Evolutionary conservation across 2,797 vertebrate genomes (phyloP).

Genomic region (Botia almorhae): DNA sequence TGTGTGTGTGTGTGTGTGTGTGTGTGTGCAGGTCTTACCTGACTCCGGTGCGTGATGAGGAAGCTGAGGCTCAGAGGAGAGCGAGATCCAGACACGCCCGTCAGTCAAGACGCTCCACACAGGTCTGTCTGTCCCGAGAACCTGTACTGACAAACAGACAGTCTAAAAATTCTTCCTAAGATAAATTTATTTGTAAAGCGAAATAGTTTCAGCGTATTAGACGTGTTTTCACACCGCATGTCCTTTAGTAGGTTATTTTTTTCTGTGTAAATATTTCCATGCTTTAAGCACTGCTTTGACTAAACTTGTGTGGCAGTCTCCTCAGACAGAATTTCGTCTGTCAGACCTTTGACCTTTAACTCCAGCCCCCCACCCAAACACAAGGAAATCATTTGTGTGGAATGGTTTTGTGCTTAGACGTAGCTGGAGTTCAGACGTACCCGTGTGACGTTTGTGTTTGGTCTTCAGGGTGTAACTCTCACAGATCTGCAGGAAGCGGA

Average conservation of each 20-base stretch:
- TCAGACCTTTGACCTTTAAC: slow-evolving; percentile 3
- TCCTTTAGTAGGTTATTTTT: too few species aligned
- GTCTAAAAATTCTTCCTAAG: too few species aligned
- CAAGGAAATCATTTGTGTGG: slow-evolving; percentile 6
- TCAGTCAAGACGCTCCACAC: slow-evolving; percentile 85
- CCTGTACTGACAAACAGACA: background rate
- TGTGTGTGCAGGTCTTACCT: slow-evolving; percentile 79
- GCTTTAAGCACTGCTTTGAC: too few species aligned
- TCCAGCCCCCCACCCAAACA: background rate
- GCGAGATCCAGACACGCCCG: slow-evolving; percentile 84
- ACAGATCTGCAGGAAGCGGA: slow-evolving; percentile 87
- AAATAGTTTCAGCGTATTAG: too few species aligned
- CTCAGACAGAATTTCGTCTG: too few species aligned
- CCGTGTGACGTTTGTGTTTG: slow-evolving; percentile 21
- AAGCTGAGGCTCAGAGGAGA: slow-evolving; percentile 86
- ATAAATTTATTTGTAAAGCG: too few species aligned
- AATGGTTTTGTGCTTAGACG: background rate
- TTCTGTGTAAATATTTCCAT: too few species aligned
- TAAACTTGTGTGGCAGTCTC: background rate
- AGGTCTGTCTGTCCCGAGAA: slow-evolving; percentile 67
- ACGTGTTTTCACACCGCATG: too few species aligned
- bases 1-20: slow-evolving; percentile 12
- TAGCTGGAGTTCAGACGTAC: background rate
- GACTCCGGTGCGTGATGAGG: slow-evolving; percentile 86
- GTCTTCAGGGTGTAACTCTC: slow-evolving; percentile 82